These are phyloP conservation scores for Sphenopsis melanotis DNA, from an alignment of 2,797 vertebrate genomes.

Conservation along the genomic window DNA sequence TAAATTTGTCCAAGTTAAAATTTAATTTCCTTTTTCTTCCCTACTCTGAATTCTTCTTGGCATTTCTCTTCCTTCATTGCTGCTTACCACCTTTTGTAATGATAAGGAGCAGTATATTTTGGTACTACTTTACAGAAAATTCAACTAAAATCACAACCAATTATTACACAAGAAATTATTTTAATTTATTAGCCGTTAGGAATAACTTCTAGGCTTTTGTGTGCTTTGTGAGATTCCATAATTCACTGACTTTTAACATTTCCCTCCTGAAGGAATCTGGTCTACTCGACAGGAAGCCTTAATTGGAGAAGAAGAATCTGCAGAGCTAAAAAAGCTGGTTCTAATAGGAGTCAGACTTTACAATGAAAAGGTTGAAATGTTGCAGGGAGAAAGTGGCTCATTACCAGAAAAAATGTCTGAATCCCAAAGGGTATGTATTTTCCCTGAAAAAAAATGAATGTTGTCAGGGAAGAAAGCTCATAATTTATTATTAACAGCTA, in stretches of 20 bases:
- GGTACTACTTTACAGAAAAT: neutral
- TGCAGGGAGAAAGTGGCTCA: constrained; percentile 29
- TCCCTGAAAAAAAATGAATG: neutral
- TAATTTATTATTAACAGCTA: neutral
- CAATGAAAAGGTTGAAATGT: constrained; percentile 47
- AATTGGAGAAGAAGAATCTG: constrained; percentile 45
- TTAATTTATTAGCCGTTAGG: constrained; percentile 16
- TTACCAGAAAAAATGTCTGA: constrained; percentile 31
- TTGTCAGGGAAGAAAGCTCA: neutral
- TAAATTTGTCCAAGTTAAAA: neutral
- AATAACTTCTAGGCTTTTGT: constrained; percentile 2
- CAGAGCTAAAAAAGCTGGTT: constrained; percentile 12
- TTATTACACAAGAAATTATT: constrained; percentile 10
- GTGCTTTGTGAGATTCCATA: constrained; percentile 24
- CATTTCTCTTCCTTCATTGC: neutral
- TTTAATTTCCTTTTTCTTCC: neutral
- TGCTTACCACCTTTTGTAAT: neutral
- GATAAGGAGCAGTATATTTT: neutral
- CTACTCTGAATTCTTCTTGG: neutral
- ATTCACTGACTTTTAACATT: constrained; percentile 48
- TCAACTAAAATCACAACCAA: constrained; percentile 9
- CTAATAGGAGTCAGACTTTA: constrained; percentile 45
- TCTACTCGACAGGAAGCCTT: neutral
- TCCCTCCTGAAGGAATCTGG: constrained; percentile 22
- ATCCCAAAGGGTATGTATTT: constrained; percentile 15